These are phyloP conservation scores for Seira musarum DNA, from an alignment of 2,888 invertebrate genomes.

Conservation along the genomic window DNA sequence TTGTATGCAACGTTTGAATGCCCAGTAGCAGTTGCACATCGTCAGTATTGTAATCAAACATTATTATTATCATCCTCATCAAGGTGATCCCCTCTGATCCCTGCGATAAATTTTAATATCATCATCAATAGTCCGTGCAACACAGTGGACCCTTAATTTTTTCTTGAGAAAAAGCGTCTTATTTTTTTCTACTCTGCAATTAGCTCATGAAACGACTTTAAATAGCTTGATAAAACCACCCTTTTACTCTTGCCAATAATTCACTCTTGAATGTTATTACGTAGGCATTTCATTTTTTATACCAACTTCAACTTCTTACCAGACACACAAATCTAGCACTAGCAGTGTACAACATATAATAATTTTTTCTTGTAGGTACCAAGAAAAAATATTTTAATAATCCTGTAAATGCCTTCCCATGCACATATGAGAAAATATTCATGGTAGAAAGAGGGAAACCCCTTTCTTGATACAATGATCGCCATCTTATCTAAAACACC, in stretches of 20 bases:
- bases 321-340: no score
- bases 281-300: conserved; percentile 13
- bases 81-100: conserved; percentile 53
- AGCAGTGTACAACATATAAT: no score
- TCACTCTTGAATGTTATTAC: conserved; percentile 38
- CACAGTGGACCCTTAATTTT: conserved; percentile 8
- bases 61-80: conserved; percentile 37
- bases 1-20: conserved; percentile 31
- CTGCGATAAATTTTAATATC: conserved; percentile 28
- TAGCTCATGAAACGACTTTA: conserved; percentile 37
- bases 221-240: conserved; percentile 40
- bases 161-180: neutral
- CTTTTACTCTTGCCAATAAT: conserved; percentile 48
- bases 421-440: neutral
- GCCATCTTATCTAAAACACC: neutral
- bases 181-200: conserved; percentile 36
- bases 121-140: conserved; percentile 16
- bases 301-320: neutral
- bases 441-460: conserved; percentile 8
- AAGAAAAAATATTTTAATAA: conserved; percentile 16
- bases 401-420: neutral
- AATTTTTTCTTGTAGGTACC: neutral
- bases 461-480: neutral
- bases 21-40: conserved; percentile 54
- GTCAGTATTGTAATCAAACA: conserved; percentile 32